Base-by-base conservation (phyloP, 30 jellyfish, hydroid and myxozoan species). In the Haliclystus octoradiatus region DNA sequence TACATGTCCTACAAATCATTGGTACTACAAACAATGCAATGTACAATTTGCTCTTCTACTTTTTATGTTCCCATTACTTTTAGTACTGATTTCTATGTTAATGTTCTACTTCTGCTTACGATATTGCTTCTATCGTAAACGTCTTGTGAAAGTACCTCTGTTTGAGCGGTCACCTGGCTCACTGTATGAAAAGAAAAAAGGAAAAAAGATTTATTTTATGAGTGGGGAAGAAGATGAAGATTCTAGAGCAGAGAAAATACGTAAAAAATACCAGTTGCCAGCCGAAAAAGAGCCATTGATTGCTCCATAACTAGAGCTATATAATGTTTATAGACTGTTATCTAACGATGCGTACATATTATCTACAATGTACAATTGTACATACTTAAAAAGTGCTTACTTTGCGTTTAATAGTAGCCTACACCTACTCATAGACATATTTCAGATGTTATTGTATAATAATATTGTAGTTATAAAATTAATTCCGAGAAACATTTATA, bases 1-100 rank as follows among this genome's bases (percentile, higher is more conserved):
- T 66, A 72, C 91, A 49, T 88, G 97, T 46, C 95, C 93, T 3
- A 92, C 95, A 7, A 89, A 88, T 62, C 70, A 65, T 83, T 88
- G 97, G 97, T 88, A 79, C 31, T 82, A 80, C 84, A 88, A 88
- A 47, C 94, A 88, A 72, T 88, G 97, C 28, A 93, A 88, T 46
- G 94, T 88, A 1, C 97, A 88, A 67, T 72, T 88, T 71, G 97
- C 97, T 1, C 83, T 88, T 13, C 68, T 88, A 69, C 73, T 88
- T 71, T 79, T 88, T 33, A 78, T 88, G 2, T 76, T 88, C 50
- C 97, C 97, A 0, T 51, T 88, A 23, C 74, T 88, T 53, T 68
- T 88, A 74, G 75, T 88, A 27, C 84, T 88, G 4, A n/a, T 88
- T 28, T 84, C 94, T 53, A 74, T 88, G 97, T 84, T 76, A n/a